Percentiles rank a stretch among this genome's conserved stretches.
These are phyloP conservation scores for Autographa gamma DNA, from an alignment of 2,888 invertebrate genomes.

Conservation along the genomic window DNA sequence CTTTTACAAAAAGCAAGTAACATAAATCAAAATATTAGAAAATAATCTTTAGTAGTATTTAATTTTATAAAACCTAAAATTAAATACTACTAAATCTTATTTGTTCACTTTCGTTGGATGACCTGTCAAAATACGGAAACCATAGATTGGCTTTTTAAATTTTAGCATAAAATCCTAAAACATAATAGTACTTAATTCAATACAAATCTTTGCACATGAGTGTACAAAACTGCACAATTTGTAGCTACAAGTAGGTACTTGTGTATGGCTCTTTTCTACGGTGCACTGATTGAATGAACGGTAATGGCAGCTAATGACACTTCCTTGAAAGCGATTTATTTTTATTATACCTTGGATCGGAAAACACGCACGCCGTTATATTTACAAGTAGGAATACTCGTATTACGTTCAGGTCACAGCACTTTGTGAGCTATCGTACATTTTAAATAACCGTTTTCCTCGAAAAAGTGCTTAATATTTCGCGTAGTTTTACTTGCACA, in stretches of 20 bases:
- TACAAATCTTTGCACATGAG: background rate
- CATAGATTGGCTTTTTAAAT: background rate
- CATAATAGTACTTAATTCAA: too few species aligned
- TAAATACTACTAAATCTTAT: too few species aligned
- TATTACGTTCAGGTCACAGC: background rate
- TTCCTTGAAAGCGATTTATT: slow-evolving; percentile 27
- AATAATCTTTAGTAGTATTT: too few species aligned
- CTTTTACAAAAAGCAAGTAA: too few species aligned
- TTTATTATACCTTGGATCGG: slow-evolving; percentile 28
- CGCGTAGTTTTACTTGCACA: background rate
- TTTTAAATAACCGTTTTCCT: background rate
- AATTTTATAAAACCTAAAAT: too few species aligned
- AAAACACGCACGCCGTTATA: slow-evolving; percentile 9
- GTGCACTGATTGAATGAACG: slow-evolving; percentile 46
- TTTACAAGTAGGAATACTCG: background rate
- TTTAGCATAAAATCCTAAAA: background rate
- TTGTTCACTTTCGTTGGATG: too few species aligned
- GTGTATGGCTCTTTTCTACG: slow-evolving; percentile 27
- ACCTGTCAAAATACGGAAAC: too few species aligned
- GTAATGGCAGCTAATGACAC: slow-evolving; percentile 40
- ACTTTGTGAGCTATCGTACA: background rate
- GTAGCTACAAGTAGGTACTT: slow-evolving; percentile 22
- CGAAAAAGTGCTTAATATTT: background rate
- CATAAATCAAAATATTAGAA: too few species aligned
- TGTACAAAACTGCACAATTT: slow-evolving; percentile 45